Evolutionary conservation across 1,140 invertebrate species (phyloP).

Genomic region (Eupeodes corollae): DNA sequence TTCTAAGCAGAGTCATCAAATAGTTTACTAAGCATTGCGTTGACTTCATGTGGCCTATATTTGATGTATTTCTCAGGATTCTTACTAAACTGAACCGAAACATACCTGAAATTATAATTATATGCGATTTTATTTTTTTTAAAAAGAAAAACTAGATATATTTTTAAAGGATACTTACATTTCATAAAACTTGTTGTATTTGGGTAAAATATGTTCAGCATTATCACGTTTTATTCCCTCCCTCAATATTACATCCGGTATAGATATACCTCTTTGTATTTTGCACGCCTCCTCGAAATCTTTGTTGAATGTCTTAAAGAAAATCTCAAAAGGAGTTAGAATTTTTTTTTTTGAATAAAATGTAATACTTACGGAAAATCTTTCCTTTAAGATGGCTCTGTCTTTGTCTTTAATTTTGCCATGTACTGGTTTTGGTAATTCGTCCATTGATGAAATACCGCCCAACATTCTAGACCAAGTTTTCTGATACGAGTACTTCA

Average conservation of each 20-base stretch:
- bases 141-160: not conserved
- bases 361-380: constrained; percentile 63
- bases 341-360: constrained; percentile 1
- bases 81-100: constrained; percentile 71
- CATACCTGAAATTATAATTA: constrained; percentile 44
- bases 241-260: constrained; percentile 80
- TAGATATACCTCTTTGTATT: constrained; percentile 80
- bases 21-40: constrained; percentile 65
- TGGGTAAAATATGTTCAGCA: constrained; percentile 72
- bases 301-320: constrained; percentile 75
- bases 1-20: constrained; percentile 59
- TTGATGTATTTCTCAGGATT: constrained; percentile 91
- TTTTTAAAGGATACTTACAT: constrained; percentile 41
- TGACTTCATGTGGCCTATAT: constrained; percentile 75
- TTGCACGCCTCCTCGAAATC: constrained; percentile 83
- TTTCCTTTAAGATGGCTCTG: constrained; percentile 84
- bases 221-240: constrained; percentile 73
- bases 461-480: constrained; percentile 70
- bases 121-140: not conserved
- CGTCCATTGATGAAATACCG: constrained; percentile 55
- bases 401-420: constrained; percentile 78
- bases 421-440: constrained; percentile 48
- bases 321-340: constrained; percentile 2
- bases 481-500: constrained; percentile 34
- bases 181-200: constrained; percentile 69